Evolutionary conservation across 2,797 vertebrate genomes (phyloP).

Genomic region (Gymnoscopelus braueri): DNA sequence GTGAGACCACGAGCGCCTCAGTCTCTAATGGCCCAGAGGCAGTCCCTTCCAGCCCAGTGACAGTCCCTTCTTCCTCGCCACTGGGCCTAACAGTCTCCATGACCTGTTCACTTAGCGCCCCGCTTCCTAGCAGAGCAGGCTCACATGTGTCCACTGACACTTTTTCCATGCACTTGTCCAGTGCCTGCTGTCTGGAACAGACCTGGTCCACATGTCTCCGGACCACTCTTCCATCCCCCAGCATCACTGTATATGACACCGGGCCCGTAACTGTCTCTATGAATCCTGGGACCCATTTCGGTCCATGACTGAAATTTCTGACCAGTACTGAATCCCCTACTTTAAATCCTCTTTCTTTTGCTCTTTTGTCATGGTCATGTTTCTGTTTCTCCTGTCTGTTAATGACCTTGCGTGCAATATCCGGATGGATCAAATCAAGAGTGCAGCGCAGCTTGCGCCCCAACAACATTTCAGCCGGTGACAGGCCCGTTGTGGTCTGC

Average conservation of each 20-base stretch:
- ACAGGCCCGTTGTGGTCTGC: constrained; percentile 22
- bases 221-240: constrained; percentile 22
- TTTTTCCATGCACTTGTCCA: too few relatives aligned
- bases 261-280: constrained; percentile 28
- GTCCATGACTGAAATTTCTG: constrained; percentile 33
- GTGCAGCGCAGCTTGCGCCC: constrained; percentile 10
- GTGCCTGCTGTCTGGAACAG: background rate
- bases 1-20: too few relatives aligned
- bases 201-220: constrained; percentile 33
- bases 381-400: constrained; percentile 19
- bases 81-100: too few relatives aligned
- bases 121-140: too few relatives aligned
- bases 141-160: too few relatives aligned
- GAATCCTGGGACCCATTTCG: constrained; percentile 26
- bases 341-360: constrained; percentile 11
- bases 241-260: constrained; percentile 27
- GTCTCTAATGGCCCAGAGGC: too few relatives aligned
- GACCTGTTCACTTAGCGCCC: too few relatives aligned
- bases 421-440: constrained; percentile 22
- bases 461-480: constrained; percentile 14
- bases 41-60: too few relatives aligned
- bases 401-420: constrained; percentile 1
- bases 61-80: too few relatives aligned
- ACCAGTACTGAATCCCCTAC: constrained; percentile 14
- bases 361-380: constrained; percentile 7